A percentile compares a stretch with the other conserved stretches of the same genome.
Evolutionary conservation across 2,113 vertebrate genomes (phyloP).

Genomic region (Calyptomena viridis): DNA sequence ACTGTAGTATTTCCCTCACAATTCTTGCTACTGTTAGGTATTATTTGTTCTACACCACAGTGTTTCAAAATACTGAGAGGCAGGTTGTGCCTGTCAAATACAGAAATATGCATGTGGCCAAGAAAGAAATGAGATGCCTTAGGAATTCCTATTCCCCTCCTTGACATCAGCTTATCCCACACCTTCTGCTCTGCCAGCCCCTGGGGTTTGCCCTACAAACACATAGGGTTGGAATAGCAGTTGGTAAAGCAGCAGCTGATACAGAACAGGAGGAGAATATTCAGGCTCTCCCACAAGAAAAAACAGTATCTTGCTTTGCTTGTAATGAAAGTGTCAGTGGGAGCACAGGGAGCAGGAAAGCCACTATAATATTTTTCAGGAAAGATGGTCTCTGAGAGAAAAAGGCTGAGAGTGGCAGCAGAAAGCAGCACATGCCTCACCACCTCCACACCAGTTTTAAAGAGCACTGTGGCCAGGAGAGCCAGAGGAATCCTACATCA

Average conservation of each 20-base stretch:
- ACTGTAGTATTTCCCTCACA: neutral
- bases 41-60: neutral
- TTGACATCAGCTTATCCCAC: neutral
- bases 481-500: neutral
- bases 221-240: neutral
- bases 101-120: accelerated
- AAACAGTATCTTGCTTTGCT: neutral
- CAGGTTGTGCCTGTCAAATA: neutral
- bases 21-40: neutral
- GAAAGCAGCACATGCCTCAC: neutral
- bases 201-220: neutral
- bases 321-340: neutral
- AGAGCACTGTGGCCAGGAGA: neutral
- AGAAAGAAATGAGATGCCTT: neutral
- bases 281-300: neutral
- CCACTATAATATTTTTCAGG: neutral
- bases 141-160: neutral
- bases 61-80: neutral
- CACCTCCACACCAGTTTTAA: neutral
- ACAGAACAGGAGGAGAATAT: neutral
- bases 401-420: neutral
- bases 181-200: neutral
- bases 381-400: neutral
- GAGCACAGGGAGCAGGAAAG: neutral
- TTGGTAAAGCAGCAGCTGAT: neutral